A percentile compares a stretch with the other conserved stretches of the same genome.
These are phyloP conservation scores for Urocolius indicus DNA, from an alignment of 2,113 vertebrate genomes.

Conservation along the genomic window DNA sequence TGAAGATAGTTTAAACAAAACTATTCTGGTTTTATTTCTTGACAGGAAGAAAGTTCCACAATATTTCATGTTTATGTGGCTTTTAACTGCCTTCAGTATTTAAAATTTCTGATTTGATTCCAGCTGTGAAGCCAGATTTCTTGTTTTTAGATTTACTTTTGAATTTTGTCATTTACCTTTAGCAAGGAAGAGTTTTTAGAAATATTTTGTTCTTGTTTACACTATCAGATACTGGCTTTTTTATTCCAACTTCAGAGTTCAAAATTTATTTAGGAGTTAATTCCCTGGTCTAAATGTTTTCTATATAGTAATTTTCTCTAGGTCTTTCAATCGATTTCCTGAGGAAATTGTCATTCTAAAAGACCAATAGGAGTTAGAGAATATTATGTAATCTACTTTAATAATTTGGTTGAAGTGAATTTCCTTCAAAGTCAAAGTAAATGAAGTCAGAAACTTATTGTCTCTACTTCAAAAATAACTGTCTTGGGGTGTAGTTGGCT, in stretches of 20 bases:
- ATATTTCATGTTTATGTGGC: background rate
- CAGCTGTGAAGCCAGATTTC: background rate
- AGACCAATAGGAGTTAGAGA: background rate
- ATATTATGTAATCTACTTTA: background rate
- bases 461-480: background rate
- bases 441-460: background rate
- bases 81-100: background rate
- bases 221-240: background rate
- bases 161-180: background rate
- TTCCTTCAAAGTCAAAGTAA: background rate
- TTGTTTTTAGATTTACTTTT: background rate
- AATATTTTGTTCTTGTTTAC: background rate
- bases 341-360: background rate
- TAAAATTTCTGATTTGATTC: background rate
- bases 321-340: background rate
- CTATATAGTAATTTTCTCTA: background rate
- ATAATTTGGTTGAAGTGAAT: background rate
- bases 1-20: background rate
- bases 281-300: background rate
- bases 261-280: background rate
- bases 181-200: background rate
- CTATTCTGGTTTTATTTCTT: background rate
- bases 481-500: background rate
- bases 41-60: background rate
- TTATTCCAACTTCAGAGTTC: background rate